Conservation (phyloP, 2,797 vertebrate species). For the Leptodactylus fallax region DNA sequence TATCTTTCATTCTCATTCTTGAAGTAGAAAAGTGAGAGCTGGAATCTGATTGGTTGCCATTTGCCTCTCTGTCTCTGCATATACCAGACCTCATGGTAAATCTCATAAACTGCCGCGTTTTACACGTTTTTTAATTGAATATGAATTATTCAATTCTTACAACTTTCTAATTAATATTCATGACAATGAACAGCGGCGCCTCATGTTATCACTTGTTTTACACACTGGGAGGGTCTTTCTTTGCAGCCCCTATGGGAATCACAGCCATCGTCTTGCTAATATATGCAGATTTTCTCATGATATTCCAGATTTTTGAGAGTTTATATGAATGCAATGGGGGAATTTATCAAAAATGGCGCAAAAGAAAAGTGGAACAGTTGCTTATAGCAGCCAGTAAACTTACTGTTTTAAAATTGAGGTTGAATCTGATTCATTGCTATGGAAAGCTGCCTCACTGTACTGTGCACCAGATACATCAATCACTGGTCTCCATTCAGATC, state of each 20-base stretch:
- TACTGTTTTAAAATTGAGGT: background rate
- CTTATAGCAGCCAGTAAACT: background rate
- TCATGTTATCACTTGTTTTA: constrained; percentile 16
- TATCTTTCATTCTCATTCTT: no score
- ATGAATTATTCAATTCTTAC: background rate
- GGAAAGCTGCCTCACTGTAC: no score
- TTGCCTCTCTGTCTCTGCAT: background rate
- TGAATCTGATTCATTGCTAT: no score
- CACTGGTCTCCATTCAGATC: no score
- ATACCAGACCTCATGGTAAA: background rate
- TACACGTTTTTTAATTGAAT: constrained; percentile 12
- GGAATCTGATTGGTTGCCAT: background rate
- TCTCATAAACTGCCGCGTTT: background rate
- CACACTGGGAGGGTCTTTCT: background rate
- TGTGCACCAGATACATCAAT: no score
- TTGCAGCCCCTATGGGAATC: background rate
- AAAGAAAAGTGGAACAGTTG: background rate
- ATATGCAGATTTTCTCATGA: background rate
- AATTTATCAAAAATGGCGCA: background rate
- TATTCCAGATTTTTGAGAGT: background rate
- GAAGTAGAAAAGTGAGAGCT: background rate
- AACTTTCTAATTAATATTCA: constrained; percentile 3
- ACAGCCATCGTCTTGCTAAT: background rate
- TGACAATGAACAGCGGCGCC: background rate
- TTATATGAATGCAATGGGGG: no score